Conservation (phyloP, 2,888 invertebrate species). For the Leptura quadrifasciata region DNA sequence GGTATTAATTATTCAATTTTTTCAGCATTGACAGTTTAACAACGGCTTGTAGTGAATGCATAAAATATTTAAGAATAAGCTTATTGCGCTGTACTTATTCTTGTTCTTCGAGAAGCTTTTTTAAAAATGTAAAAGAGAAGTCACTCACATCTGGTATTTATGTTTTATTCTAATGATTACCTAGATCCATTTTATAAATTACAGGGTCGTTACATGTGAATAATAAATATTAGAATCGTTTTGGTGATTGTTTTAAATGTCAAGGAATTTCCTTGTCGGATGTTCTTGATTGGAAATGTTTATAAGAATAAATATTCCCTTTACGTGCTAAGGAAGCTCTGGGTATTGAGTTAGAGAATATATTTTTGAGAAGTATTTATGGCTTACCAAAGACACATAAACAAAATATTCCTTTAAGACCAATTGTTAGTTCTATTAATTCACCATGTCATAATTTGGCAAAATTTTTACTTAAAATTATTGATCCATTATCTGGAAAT, state of each 20-base stretch:
- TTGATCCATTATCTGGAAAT: too few species aligned
- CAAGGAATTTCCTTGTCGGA: neutral
- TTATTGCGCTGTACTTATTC: neutral
- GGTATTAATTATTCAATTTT: slow-evolving; percentile 31
- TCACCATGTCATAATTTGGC: too few species aligned
- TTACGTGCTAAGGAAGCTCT: too few species aligned
- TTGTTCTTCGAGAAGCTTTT: slow-evolving; percentile 6
- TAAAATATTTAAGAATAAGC: slow-evolving; percentile 24
- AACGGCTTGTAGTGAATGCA: slow-evolving; percentile 12
- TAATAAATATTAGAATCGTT: neutral
- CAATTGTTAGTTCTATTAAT: too few species aligned
- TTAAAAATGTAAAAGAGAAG: slow-evolving; percentile 9
- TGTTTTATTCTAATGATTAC: neutral
- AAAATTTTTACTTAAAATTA: too few species aligned
- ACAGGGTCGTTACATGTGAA: neutral
- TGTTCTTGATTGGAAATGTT: too few species aligned
- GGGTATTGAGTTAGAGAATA: too few species aligned
- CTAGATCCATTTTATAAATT: neutral
- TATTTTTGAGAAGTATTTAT: too few species aligned
- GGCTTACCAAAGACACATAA: too few species aligned
- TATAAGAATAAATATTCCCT: too few species aligned
- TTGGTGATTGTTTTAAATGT: neutral
- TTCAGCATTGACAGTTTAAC: slow-evolving; percentile 36
- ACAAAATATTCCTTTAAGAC: too few species aligned
- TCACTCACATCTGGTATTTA: neutral